Evolutionary conservation across 2,888 invertebrate genomes (phyloP), one percentile per base, ranked within the genome.

Genomic region (Cabera pusaria): DNA sequence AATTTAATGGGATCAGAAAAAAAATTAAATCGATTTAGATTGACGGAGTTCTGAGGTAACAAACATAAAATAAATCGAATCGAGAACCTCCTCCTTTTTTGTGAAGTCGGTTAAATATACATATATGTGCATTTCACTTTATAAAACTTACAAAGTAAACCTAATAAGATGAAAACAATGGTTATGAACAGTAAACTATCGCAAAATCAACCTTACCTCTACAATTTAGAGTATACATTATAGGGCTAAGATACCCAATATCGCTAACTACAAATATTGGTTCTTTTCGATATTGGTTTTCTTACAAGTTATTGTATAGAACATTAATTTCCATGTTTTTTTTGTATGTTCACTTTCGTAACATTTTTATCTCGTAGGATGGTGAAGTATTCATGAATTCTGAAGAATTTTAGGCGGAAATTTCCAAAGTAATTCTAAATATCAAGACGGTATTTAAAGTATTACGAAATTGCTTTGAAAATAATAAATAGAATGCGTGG

Each of bases 201-300:
- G 33, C 19, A 42, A 43, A 31, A 14, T 18, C 7, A 6, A 3
- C 14, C 18, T 20, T 47, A 36, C 14, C 9, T 4, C 24, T 11
- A 27, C 14, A 23, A 20, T 0, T 10, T 36, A 40, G 29, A 7
- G 16, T 18, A n/a, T 28, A 20, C 19, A 17, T 24, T 38, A 24
- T 1, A 7, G 19, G 18, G 12, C 14, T 21, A 10, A 26, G 24
- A 28, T 25, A 60, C 44, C 50, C 58, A 64, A 62, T 64, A 58
- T 62, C 52, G 57, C 48, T 56, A 58, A 61, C 59, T 60, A 64
- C 66, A 69, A 72, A 72, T 70, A 73, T 68, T 70, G 64, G 60
- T 60, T 57, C 59, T 59, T 56, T 50, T 55, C 61, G 60, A 64
- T 72, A 71, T 73, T 73, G 66, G 58, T 59, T 62, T 35, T 57